A percentile compares a stretch with the other conserved stretches of the same genome.
Evolutionary conservation across 2,113 vertebrate genomes (phyloP).

Genomic region (Onychostoma macrolepis): DNA sequence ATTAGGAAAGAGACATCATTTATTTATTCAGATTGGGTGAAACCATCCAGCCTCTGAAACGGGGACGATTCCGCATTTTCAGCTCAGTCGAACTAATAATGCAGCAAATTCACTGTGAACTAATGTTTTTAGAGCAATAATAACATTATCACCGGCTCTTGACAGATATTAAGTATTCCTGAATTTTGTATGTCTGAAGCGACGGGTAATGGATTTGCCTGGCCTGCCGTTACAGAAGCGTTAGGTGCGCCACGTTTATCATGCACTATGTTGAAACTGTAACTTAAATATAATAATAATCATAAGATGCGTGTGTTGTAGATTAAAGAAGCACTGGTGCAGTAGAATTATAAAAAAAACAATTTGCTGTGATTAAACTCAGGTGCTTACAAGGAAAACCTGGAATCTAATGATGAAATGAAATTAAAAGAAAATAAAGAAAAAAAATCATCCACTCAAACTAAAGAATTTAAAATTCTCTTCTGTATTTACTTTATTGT

Average conservation of each 20-base stretch:
- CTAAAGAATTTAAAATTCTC: not conserved
- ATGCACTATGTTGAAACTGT: not conserved
- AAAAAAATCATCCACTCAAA: not conserved
- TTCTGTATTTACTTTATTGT: not conserved
- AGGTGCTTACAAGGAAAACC: not conserved
- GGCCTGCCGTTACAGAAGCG: constrained; percentile 21
- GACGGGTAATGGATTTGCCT: not conserved
- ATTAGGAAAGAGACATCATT: constrained; percentile 65
- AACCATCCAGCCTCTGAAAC: constrained; percentile 43
- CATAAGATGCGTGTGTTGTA: not conserved
- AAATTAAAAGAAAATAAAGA: not conserved
- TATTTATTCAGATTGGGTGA: constrained; percentile 64
- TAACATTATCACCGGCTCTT: constrained; percentile 56
- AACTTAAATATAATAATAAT: not conserved
- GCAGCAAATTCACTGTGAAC: constrained; percentile 60
- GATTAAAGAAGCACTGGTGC: not conserved
- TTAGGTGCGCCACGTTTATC: not conserved
- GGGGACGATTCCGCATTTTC: constrained; percentile 51
- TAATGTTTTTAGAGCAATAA: constrained; percentile 61
- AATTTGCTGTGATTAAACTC: not conserved
- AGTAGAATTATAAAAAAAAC: not conserved
- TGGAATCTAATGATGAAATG: not conserved
- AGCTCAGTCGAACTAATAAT: constrained; percentile 58
- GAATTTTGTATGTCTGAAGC: constrained; percentile 59
- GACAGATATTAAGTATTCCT: constrained; percentile 42